Conservation (phyloP, 2,797 vertebrate genomes). For the Onychomys arenicola region DNA sequence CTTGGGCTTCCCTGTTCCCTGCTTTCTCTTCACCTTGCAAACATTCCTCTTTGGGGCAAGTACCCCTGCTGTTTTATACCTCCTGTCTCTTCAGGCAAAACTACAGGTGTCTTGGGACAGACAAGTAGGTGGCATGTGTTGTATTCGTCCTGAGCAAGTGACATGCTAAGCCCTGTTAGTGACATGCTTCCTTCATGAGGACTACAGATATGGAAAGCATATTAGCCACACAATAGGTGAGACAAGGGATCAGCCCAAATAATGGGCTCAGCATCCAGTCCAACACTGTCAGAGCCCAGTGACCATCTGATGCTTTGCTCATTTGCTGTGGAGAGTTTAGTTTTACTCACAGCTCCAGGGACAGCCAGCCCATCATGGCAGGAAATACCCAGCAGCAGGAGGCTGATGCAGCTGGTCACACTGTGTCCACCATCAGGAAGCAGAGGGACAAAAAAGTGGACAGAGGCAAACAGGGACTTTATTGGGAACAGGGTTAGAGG, state of each 20-base stretch:
- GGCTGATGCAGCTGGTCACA: background rate
- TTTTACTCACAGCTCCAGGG: background rate
- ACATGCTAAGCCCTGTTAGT: background rate
- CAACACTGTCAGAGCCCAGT: background rate
- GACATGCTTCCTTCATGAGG: background rate
- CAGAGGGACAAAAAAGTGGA: background rate
- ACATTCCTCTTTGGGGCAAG: background rate
- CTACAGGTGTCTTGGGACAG: background rate
- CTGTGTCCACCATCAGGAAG: background rate
- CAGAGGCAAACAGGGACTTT: background rate
- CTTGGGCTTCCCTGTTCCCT: background rate
- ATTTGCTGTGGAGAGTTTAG: background rate
- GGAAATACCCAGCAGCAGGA: background rate
- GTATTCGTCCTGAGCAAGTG: background rate
- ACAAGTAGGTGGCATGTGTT: background rate
- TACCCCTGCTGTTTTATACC: background rate
- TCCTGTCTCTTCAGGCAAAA: background rate
- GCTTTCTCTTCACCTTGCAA: background rate
- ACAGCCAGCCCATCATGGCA: background rate
- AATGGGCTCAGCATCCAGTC: rapidly evolving
- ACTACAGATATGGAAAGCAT: background rate
- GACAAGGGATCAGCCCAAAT: background rate
- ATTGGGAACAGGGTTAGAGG: background rate
- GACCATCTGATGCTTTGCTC: background rate
- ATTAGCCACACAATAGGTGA: background rate